Percentiles rank a stretch among this genome's conserved stretches.
phyloP scores from a whole-genome alignment of 2,113 vertebrate genomes.

The Sinocyclocheilus anshuiensis region DNA sequence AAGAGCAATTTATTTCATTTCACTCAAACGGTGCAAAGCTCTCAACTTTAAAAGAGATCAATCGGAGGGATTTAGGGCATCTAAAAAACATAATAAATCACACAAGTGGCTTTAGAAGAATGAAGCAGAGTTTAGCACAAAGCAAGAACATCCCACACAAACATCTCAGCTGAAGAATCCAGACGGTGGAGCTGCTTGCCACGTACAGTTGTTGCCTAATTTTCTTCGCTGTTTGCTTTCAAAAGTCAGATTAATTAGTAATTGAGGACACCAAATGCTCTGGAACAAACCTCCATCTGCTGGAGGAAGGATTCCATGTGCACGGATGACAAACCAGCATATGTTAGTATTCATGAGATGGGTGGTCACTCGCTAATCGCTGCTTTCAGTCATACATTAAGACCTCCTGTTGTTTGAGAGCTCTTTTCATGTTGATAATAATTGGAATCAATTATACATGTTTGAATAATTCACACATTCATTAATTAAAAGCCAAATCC shows the following conservation, averaged over 20 bases:
- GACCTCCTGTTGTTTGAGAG: not conserved
- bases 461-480: not conserved
- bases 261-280: slow-evolving; percentile 38
- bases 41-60: not conserved
- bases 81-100: not conserved
- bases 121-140: not conserved
- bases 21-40: not conserved
- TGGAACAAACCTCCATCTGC: slow-evolving; percentile 33
- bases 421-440: not conserved
- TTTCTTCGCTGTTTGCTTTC: slow-evolving; percentile 13
- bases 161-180: slow-evolving; percentile 20
- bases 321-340: not conserved
- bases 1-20: not conserved
- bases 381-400: not conserved
- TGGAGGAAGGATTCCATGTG: slow-evolving; percentile 12
- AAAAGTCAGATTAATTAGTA: slow-evolving; percentile 30
- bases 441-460: not conserved
- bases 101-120: not conserved
- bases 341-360: slow-evolving; percentile 30
- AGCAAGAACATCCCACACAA: not conserved
- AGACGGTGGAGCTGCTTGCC: slow-evolving; percentile 13
- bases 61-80: not conserved
- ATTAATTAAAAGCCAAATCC: not conserved
- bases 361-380: not conserved
- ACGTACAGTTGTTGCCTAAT: slow-evolving; percentile 32